Evolutionary conservation across 2,797 vertebrate genomes (phyloP), one percentile per base, ranked within the genome.

Genomic region (Selene dorsalis): DNA sequence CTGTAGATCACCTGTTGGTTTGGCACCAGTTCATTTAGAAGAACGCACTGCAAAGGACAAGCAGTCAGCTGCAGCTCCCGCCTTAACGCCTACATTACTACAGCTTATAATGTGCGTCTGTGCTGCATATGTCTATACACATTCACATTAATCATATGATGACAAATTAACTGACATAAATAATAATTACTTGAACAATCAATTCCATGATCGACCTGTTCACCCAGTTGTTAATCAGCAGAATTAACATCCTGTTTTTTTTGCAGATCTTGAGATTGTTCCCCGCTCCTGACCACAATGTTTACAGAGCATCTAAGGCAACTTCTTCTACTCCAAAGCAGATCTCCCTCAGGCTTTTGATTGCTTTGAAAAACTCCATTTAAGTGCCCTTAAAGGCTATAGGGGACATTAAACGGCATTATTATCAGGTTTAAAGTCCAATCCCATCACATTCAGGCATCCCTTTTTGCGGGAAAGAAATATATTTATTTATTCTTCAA

Each of bases 361-460:
- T 6, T 4, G n/a, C 48, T 22, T 50, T 50, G 18, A 48, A 50
- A 22, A 50, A 50, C n/a, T n/a, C 48, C n/a, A 52, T 24, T 9
- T 52, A 9, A 17, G 0, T 17, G 3, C 20, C 8, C 6, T 47
- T 20, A 47, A 0, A 20, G 48, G 20, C 48, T 24, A 26, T 14
- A 14, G 26, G 50, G 48, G 48, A 30, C 53, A 60, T 67, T 56
- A 63, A 32, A 73, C 5, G 12, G 57, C 32, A 53, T 64, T 57
- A 68, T 63, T 55, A 55, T 59, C 55, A 71, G 20, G 24, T 72
- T 70, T 47, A 77, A 57, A 60, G 30, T 39, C 18, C 50, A 39
- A 35, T 5, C 18, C 17, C 55, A 68, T 53, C 11, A 26, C n/a
- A 52, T 26, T 9, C 17, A 41, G 6, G 39, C 24, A 66, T 47